phyloP scores from a whole-genome alignment of 2,888 invertebrate genomes.

The Caenorhabditis sp. region DNA sequence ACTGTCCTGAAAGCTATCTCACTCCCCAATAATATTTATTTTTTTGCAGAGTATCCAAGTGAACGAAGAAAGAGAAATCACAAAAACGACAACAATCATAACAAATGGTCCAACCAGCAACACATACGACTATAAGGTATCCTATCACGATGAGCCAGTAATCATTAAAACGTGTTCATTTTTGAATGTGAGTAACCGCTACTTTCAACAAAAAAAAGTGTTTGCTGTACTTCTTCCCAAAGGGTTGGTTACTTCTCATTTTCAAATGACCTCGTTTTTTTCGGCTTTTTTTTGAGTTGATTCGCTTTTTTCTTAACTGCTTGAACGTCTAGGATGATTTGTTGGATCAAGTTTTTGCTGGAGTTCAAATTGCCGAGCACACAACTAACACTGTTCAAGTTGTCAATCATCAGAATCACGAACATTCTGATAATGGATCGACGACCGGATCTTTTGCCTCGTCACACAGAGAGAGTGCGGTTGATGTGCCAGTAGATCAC shows the following conservation, averaged over 20 bases:
- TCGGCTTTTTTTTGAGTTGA: conserved; percentile 1
- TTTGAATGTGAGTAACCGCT: conserved; percentile 29
- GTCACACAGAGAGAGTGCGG: conserved; percentile 40
- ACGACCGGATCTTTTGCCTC: conserved; percentile 23
- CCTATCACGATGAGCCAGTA: conserved; percentile 1
- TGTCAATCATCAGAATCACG: conserved; percentile 16
- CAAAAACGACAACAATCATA: conserved; percentile 20
- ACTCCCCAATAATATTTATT: too few relatives aligned
- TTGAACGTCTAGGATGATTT: conserved; percentile 37
- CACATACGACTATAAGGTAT: conserved; percentile 36
- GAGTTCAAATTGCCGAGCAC: conserved; percentile 30
- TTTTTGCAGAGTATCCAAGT: conserved; percentile 54
- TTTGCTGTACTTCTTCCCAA: background rate
- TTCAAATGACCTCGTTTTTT: background rate
- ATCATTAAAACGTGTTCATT: conserved; percentile 33
- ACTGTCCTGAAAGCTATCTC: too few relatives aligned
- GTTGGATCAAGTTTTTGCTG: conserved; percentile 48
- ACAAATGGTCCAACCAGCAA: background rate
- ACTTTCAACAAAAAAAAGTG: background rate
- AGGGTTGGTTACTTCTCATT: conserved; percentile 3
- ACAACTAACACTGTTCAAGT: conserved; percentile 13
- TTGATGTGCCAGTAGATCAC: conserved; percentile 37
- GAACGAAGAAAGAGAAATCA: conserved; percentile 40
- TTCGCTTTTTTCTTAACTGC: background rate
- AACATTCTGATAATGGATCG: conserved; percentile 14